Evolutionary conservation across 1,140 invertebrate species (phyloP), one percentile per base, ranked within the genome.

Genomic region (Dinothrombium tinctorium): DNA sequence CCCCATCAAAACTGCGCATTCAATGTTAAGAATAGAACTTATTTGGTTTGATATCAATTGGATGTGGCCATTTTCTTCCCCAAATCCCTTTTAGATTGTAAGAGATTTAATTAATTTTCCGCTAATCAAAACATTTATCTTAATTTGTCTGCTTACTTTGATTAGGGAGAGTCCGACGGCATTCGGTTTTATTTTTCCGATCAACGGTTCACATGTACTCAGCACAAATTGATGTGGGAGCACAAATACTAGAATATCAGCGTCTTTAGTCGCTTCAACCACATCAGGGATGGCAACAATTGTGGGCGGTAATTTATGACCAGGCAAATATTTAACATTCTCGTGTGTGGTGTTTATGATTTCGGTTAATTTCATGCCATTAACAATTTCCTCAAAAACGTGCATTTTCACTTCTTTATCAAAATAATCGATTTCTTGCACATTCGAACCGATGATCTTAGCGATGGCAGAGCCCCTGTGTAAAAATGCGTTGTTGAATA

Each of bases 321-420:
- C 89, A 11, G 89, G 87, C 44, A 99, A 66, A 63, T 99, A 99
- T 63, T 98, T 98, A 4, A 95, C 74, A 67, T 99, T 99, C 62
- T 94, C 90, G 59, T 98, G 92, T 2, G 81, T 73, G 53, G 76
- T 74, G 63, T 99, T 99, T 50, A 99, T 98, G 45, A 96, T 94
- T 65, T 99, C 90, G 23, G 89, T 94, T 26, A 99, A 62, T 59
- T 98, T 99, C 54, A 73, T 72, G 14, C 86, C 90, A 56, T 95
- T 69, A 33, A 98, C 73, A 31, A 84, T 69, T 59, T 99, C 90
- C 62, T 98, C 90, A 61, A 79, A 96, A 35, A 98, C 92, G 63
- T 87, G 98, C 86, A 99, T 98, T 1, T 73, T 80, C 21, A 95
- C 84, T 42, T 64, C 64, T 45, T 80, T 70, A 50, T 86, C 74